These are phyloP conservation scores for Podabrus alpinus DNA, from an alignment of 2,888 invertebrate genomes.

Conservation along the genomic window DNA sequence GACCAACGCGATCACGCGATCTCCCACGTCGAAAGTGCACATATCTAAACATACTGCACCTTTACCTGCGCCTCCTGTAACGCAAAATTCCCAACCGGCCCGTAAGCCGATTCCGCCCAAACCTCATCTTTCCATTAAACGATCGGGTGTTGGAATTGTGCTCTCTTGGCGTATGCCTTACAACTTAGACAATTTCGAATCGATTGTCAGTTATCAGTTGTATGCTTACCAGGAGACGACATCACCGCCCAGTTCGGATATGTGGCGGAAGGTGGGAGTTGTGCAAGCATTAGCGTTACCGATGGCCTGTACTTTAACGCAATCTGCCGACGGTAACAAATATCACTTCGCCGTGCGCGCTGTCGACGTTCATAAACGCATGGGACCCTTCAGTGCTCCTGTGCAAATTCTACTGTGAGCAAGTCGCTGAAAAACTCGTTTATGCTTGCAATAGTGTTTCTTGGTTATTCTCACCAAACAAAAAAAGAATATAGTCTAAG, in stretches of 20 bases:
- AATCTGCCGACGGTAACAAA: constrained; percentile 88
- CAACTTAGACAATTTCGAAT: constrained; percentile 68
- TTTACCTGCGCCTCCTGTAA: constrained; percentile 61
- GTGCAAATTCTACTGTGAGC: constrained; percentile 68
- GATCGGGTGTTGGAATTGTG: constrained; percentile 81
- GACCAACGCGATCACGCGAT: not conserved
- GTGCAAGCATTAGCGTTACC: constrained; percentile 89
- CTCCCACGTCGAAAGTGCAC: constrained; percentile 5
- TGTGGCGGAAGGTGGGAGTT: constrained; percentile 95
- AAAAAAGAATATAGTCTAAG: not conserved
- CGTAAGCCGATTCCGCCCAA: constrained; percentile 79
- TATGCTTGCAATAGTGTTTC: not conserved
- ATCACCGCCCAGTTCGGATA: constrained; percentile 67
- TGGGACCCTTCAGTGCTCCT: constrained; percentile 83
- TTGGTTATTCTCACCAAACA: not conserved
- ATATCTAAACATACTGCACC: constrained; percentile 64
- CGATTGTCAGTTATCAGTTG: constrained; percentile 86
- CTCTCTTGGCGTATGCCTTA: constrained; percentile 87
- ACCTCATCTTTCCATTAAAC: constrained; percentile 80
- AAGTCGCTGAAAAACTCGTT: not conserved
- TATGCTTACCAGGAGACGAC: constrained; percentile 90
- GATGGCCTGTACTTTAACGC: constrained; percentile 94
- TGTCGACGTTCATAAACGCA: constrained; percentile 78
- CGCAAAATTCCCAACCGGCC: constrained; percentile 55
- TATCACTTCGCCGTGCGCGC: constrained; percentile 94